Base-by-base conservation (phyloP, 2,797 vertebrate genomes). In the Thalassophryne amazonica region DNA sequence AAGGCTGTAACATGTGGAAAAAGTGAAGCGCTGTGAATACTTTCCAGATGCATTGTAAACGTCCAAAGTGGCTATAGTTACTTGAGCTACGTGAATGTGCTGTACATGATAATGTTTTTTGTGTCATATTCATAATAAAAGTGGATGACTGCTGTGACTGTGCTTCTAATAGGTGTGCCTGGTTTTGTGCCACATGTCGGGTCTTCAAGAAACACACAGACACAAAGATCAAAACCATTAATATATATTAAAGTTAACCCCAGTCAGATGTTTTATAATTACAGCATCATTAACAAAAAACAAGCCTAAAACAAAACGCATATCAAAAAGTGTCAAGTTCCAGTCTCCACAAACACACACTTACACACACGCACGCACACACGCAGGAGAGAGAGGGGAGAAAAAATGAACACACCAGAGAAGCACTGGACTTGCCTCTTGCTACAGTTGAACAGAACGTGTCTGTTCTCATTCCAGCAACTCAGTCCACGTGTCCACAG, bases 221-320 rank as follows among this genome's bases (percentile, higher is more conserved):
- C 59, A 73, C 54, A 58, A 46, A 74, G 53, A 39, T 87, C 51
- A 86, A 91, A 89, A 87, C 75, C 86, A 88, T 83, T 38, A 14
- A 83, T 85, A 84, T 87, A 80, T 87, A 88, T 87, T 89, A 86
- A 89, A 90, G 86, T 85, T 76, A 81, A 89, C 79, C 84, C 84
- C 84, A 62, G 76, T 88, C 77, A 84, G 68, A 89, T 84, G 69
- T 85, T 81, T 87, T 73, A 83, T 79, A 84, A 86, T 86, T 85
- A 84, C 83, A 88, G 80, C 85, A 88, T 88, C 76, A 80, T 76
- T 71, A 78, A 85, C 77, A 82, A 72, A 69, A 74, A 75, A 76
- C n/a, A 70, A 78, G 64, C 49, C 57, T 71, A 78, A 73, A 85
- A 81, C 67, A 50, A 85, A 80, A 83, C 50, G 77, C 52, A 64